These are phyloP conservation scores for Cylloceria caligata DNA, from an alignment of 2,888 invertebrate genomes.

Conservation along the genomic window DNA sequence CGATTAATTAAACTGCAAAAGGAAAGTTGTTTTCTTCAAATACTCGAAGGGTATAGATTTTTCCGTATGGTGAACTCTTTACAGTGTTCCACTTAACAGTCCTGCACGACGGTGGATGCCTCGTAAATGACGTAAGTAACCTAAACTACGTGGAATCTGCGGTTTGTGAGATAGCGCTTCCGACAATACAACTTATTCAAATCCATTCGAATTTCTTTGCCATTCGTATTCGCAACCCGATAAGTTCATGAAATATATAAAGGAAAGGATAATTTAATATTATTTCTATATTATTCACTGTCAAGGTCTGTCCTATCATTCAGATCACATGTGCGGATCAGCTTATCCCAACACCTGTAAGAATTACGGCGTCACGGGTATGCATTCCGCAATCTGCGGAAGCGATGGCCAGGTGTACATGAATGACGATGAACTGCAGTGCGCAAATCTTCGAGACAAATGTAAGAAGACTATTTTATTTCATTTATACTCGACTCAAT, in stretches of 20 bases:
- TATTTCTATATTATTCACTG: not conserved
- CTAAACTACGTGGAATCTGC: constrained; percentile 62
- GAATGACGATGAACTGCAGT: constrained; percentile 75
- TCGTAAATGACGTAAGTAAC: constrained; percentile 71
- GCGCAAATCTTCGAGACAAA: constrained; percentile 73
- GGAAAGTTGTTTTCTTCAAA: too few species aligned
- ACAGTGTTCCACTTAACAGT: constrained; percentile 74
- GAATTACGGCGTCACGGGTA: too few species aligned
- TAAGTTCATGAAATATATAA: constrained; percentile 54
- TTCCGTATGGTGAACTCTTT: too few species aligned
- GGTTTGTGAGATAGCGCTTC: constrained; percentile 73
- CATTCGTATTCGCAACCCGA: constrained; percentile 69
- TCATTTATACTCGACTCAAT: not conserved
- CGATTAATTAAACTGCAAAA: too few species aligned
- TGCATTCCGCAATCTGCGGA: too few species aligned
- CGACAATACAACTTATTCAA: constrained; percentile 75
- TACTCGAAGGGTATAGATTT: too few species aligned
- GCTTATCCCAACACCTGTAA: constrained; percentile 51
- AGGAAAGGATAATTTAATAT: not conserved
- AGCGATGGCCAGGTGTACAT: constrained; percentile 76
- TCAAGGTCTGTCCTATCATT: constrained; percentile 51
- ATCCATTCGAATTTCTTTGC: constrained; percentile 78
- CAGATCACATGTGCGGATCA: constrained; percentile 55
- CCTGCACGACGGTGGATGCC: constrained; percentile 77
- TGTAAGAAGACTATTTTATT: constrained; percentile 72